Evolutionary conservation across 2,113 vertebrate genomes (phyloP).

Genomic region (Catharus fuscescens): DNA sequence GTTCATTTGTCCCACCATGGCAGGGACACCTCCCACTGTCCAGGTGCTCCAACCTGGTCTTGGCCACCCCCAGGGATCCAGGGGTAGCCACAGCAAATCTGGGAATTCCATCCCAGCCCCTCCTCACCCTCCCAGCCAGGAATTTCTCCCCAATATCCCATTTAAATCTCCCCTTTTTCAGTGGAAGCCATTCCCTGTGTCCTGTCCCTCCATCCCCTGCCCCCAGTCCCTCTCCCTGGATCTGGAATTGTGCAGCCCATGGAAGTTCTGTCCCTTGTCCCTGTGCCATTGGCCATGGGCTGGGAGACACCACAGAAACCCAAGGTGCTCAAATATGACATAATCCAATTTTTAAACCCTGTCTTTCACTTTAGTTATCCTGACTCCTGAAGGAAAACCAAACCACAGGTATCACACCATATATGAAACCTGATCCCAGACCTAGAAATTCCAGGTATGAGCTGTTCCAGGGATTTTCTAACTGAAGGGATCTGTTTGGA

Average conservation of each 20-base stretch:
- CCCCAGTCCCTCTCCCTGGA: not conserved
- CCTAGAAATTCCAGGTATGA: not conserved
- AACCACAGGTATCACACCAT: not conserved
- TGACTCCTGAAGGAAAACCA: not conserved
- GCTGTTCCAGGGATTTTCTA: not conserved
- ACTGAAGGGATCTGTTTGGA: not conserved
- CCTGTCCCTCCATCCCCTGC: not conserved
- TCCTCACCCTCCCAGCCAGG: fast-evolving
- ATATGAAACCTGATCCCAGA: not conserved
- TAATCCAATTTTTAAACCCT: not conserved
- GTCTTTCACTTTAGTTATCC: not conserved
- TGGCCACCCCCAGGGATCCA: not conserved
- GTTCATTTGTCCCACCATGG: no score
- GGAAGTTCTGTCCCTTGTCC: not conserved
- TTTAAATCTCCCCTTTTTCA: no score
- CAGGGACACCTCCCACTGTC: not conserved
- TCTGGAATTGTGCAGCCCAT: not conserved
- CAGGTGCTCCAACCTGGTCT: fast-evolving
- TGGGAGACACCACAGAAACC: not conserved
- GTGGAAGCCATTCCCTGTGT: not conserved
- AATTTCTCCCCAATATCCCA: not conserved
- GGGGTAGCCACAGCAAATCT: not conserved
- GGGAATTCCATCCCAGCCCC: not conserved
- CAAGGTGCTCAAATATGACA: not conserved
- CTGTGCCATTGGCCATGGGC: not conserved